Conservation (phyloP, 1,140 invertebrate species). For the Lepeophtheirus salmonis region DNA sequence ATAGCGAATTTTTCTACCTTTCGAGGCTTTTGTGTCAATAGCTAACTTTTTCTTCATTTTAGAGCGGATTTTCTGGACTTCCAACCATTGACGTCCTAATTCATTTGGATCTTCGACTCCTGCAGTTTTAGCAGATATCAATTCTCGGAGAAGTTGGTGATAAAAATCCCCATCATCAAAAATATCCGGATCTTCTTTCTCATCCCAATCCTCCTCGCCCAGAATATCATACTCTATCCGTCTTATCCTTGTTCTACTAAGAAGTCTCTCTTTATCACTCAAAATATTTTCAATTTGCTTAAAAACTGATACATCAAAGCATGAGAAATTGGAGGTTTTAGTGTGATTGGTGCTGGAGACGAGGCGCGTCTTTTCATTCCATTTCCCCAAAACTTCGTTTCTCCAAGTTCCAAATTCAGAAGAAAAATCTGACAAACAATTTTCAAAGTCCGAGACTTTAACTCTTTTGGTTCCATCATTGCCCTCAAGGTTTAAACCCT, state of each 20-base stretch:
- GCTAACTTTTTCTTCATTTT: slow-evolving; percentile 57
- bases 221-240: slow-evolving; percentile 51
- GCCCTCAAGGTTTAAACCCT: not conserved
- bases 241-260: slow-evolving; percentile 56
- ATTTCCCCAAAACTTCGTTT: slow-evolving; percentile 61
- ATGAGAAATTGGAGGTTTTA: slow-evolving; percentile 35
- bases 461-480: slow-evolving; percentile 24
- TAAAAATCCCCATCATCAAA: slow-evolving; percentile 96
- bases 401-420: slow-evolving; percentile 25
- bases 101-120: slow-evolving; percentile 31
- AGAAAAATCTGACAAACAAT: not conserved
- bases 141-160: slow-evolving; percentile 68
- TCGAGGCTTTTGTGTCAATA: slow-evolving; percentile 74
- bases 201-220: slow-evolving; percentile 29
- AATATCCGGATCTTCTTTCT: slow-evolving; percentile 46
- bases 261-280: slow-evolving; percentile 48
- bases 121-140: slow-evolving; percentile 67
- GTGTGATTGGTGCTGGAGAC: slow-evolving; percentile 25
- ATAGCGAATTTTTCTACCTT: slow-evolving; percentile 73
- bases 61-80: slow-evolving; percentile 68
- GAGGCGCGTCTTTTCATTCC: slow-evolving; percentile 71
- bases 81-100: slow-evolving; percentile 60
- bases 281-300: slow-evolving; percentile 71
- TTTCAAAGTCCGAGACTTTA: slow-evolving; percentile 25
- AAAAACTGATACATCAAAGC: slow-evolving; percentile 50